phyloP scores from a whole-genome alignment of 2,888 invertebrate genomes.

The Drosophila fulvimacula region DNA sequence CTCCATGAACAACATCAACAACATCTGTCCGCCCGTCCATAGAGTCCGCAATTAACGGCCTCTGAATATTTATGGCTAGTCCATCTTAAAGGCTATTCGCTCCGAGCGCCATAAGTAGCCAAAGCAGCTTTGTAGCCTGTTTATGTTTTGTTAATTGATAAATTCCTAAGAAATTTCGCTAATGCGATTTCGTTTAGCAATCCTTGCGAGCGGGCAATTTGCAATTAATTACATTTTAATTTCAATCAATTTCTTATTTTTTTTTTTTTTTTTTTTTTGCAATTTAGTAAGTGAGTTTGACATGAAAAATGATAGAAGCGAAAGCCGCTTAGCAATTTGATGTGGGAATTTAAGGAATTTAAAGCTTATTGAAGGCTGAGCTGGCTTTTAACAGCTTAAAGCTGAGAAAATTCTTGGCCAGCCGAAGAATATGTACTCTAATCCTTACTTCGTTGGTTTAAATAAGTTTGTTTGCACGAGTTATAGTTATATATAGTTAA shows the following conservation, averaged over 20 bases:
- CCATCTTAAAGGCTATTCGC: slow-evolving; percentile 7
- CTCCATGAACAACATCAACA: slow-evolving; percentile 20
- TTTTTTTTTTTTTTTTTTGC: too few species aligned
- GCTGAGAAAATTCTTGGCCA: neutral
- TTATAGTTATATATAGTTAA: too few species aligned
- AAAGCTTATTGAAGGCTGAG: neutral
- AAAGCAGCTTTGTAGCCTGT: slow-evolving; percentile 11
- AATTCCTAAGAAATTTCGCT: neutral
- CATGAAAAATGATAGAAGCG: neutral
- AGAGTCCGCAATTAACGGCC: slow-evolving; percentile 59
- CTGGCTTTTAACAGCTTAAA: neutral
- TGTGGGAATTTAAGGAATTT: too few species aligned
- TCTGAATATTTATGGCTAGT: slow-evolving; percentile 67
- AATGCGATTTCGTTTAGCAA: slow-evolving; percentile 16
- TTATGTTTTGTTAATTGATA: neutral
- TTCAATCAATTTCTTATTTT: neutral
- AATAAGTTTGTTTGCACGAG: too few species aligned
- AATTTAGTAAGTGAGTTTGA: neutral
- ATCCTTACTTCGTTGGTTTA: too few species aligned
- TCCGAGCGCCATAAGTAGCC: slow-evolving; percentile 35
- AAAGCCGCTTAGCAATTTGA: neutral
- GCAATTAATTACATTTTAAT: slow-evolving; percentile 8
- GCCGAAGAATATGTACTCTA: neutral
- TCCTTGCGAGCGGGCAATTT: neutral
- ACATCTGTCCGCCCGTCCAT: slow-evolving; percentile 9